phyloP scores from a whole-genome alignment of 2,888 invertebrate species.

The Torymus aiolomorphi region DNA sequence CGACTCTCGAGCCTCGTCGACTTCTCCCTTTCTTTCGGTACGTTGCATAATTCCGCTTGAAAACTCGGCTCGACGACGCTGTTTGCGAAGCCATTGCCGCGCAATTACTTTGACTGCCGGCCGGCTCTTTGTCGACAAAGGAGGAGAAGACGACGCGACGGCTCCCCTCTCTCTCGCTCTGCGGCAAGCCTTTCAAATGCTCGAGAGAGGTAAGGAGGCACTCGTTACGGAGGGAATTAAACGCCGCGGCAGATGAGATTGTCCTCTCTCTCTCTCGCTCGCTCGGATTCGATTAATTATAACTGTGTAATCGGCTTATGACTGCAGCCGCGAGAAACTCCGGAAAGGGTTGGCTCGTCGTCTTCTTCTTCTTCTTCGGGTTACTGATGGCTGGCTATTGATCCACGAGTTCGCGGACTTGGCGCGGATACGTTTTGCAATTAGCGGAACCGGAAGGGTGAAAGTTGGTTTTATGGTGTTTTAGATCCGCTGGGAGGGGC shows the following conservation, averaged over 20 bases:
- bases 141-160: no score
- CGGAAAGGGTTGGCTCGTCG: background rate
- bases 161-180: background rate
- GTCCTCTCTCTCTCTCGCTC: no score
- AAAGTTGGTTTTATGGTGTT: no score
- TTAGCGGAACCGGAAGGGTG: no score
- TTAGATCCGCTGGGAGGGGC: no score
- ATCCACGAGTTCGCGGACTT: no score
- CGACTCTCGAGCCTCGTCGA: conserved; percentile 12
- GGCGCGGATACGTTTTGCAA: no score
- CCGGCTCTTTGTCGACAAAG: conserved; percentile 22
- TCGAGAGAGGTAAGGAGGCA: no score
- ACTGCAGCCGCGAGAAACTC: background rate
- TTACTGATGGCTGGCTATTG: background rate
- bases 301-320: no score
- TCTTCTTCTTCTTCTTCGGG: background rate
- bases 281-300: background rate
- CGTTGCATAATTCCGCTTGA: conserved; percentile 20
- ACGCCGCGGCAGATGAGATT: no score
- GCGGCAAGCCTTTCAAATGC: no score
- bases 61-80: conserved; percentile 27
- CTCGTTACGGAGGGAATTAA: no score
- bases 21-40: conserved; percentile 25
- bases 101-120: conserved; percentile 17
- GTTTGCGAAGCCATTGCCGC: conserved; percentile 29